These are phyloP conservation scores for Hemithea aestivaria DNA, from an alignment of 2,888 invertebrate species.

Conservation along the genomic window DNA sequence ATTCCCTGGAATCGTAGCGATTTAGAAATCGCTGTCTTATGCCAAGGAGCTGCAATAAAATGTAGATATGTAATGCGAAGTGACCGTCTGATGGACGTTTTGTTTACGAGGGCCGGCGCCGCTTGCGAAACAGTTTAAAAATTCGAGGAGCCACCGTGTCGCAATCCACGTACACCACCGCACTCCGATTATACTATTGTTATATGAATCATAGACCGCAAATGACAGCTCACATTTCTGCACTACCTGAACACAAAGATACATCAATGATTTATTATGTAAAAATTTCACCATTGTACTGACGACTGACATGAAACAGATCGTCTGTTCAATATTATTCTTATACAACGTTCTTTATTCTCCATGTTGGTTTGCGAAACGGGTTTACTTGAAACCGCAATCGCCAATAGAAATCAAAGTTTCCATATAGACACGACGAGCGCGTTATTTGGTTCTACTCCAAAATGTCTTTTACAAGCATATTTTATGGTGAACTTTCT, in stretches of 20 bases:
- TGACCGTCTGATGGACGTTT: conserved; percentile 47
- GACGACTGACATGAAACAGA: conserved; percentile 6
- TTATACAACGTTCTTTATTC: conserved; percentile 1
- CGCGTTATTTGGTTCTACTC: conserved; percentile 19
- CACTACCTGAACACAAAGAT: conserved; percentile 14
- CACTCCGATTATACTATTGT: conserved; percentile 32
- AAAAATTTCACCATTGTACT: conserved; percentile 15
- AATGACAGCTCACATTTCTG: conserved; percentile 22
- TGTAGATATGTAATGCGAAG: conserved; percentile 34
- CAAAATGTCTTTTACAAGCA: conserved; percentile 16
- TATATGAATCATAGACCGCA: conserved; percentile 36
- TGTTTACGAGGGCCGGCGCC: conserved; percentile 51
- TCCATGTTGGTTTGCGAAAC: conserved; percentile 1
- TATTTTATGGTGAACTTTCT: conserved; percentile 7
- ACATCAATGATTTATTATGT: conserved; percentile 17
- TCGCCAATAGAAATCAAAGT: conserved; percentile 8
- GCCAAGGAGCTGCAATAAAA: conserved; percentile 55
- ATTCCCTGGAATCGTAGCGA: conserved; percentile 44
- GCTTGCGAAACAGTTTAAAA: conserved; percentile 49
- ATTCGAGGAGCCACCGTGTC: conserved; percentile 42
- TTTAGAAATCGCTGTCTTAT: conserved; percentile 48
- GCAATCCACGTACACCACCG: conserved; percentile 44
- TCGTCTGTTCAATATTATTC: neutral
- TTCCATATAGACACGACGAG: conserved; percentile 4
- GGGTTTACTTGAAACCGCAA: neutral